Conservation (phyloP, 1,140 invertebrate species). For the Drosophila littoralis region DNA sequence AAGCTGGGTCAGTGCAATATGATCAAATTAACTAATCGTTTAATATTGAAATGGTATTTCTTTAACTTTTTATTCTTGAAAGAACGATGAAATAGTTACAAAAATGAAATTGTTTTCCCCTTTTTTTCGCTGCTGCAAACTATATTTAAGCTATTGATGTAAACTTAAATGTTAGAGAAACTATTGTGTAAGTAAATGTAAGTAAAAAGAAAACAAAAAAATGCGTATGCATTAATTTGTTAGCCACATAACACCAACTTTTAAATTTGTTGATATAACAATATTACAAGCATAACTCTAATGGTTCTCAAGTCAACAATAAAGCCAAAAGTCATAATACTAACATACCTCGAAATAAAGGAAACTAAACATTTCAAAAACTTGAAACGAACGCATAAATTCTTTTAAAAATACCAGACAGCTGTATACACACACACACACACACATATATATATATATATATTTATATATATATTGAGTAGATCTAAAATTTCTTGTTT, state of each 20-base stretch:
- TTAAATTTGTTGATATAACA: neutral
- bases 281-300: conserved; percentile 3
- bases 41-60: neutral
- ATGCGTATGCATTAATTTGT: neutral
- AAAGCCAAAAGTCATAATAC: conserved; percentile 59
- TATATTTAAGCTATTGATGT: conserved; percentile 12
- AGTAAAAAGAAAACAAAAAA: conserved; percentile 54
- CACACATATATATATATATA: neutral
- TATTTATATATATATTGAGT: neutral
- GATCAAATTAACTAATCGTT: conserved; percentile 29
- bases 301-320: conserved; percentile 39
- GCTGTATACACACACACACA: neutral
- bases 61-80: neutral
- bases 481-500: conserved; percentile 14
- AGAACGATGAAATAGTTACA: no score
- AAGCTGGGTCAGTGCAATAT: conserved; percentile 27
- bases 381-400: conserved; percentile 11
- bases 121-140: neutral
- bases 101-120: no score
- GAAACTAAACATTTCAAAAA: conserved; percentile 39
- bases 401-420: neutral
- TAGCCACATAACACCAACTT: neutral
- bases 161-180: conserved; percentile 30
- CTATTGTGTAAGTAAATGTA: conserved; percentile 19
- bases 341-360: conserved; percentile 45